Base-by-base conservation (phyloP, 2,888 invertebrate genomes). In the Lutraria lutraria region DNA sequence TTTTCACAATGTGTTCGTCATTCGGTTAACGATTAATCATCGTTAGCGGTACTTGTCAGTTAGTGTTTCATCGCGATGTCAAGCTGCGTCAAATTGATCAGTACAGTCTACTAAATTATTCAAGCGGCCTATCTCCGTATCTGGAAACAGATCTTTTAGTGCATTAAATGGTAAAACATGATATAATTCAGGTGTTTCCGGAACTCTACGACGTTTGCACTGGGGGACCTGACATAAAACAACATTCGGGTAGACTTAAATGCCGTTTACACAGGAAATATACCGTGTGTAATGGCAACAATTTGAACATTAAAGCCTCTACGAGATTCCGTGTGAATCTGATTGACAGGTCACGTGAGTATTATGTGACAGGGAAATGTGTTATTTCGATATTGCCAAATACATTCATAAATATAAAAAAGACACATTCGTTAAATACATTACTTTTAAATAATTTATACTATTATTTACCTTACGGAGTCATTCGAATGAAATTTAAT, bases 1-100 rank as follows among this genome's bases (percentile, higher is more conserved):
- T 88, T 92, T 92, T 92, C 92, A 89, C 89, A 91, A 90, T 60
- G 87, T 87, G 90, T 92, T 89, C 87, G 90, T 91, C 92, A 90
- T 81, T 54, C 25, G 60, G 56, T 72, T 81, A 79, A 84, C 85
- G 82, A 89, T 92, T 92, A 83, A 92, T 92, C 92, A 92, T 92
- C 89, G 89, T 92, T 92, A 92, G 88, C 68, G 76, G 54, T 25
- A 68, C 63, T 68, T 89, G 91, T 91, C 91, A 89, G 83, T 80
- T 91, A 85, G 89, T 88, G 89, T 91, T 89, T 91, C 87, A 86
- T 85, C 85, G 68, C 83, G 82, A 72, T 89, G 86, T 89, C 83
- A 87, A 76, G 83, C 85, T 68, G 84, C 90, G 87, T 87, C 82
- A 87, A 90, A 90, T 90, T 90, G 87, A 89, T 89, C 81, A 83